phyloP scores from a whole-genome alignment of 23 tunicate species.

The Styela plicata region DNA sequence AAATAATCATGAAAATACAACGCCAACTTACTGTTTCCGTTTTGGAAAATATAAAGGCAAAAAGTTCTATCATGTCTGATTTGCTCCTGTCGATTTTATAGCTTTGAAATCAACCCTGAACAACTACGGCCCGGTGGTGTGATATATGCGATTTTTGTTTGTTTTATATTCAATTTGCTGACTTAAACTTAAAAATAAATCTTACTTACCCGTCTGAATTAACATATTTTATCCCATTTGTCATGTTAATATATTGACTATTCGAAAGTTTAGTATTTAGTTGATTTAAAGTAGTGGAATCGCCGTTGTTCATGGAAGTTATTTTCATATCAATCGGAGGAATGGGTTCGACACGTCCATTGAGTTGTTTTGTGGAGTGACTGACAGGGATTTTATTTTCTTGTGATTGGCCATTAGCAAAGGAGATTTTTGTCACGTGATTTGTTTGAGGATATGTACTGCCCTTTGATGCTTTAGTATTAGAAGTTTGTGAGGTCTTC shows the following conservation, averaged over 20 bases:
- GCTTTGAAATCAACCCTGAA: too few species aligned
- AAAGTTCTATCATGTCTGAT: too few species aligned
- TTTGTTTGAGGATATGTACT: neutral
- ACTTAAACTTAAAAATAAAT: too few species aligned
- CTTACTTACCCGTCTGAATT: conserved; percentile 9
- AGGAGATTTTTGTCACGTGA: conserved; percentile 19
- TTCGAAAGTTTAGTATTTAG: too few species aligned
- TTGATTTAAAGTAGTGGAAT: neutral
- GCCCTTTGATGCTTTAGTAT: neutral
- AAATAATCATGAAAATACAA: too few species aligned
- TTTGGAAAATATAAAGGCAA: too few species aligned
- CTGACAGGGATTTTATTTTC: conserved; percentile 5
- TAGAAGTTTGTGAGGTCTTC: neutral
- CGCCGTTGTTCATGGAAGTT: neutral
- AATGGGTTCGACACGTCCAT: neutral
- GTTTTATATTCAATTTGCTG: too few species aligned
- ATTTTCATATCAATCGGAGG: conserved; percentile 18
- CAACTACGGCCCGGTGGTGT: too few species aligned
- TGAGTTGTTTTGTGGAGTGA: neutral
- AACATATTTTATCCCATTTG: conserved; percentile 2
- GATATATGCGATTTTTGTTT: too few species aligned
- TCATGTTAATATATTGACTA: neutral
- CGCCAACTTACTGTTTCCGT: too few species aligned
- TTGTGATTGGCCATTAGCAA: neutral
- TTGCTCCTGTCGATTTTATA: too few species aligned